A percentile compares a stretch with the other conserved stretches of the same genome.
Conservation (phyloP, 1,140 invertebrate species). For the Temnothorax nylanderi region DNA sequence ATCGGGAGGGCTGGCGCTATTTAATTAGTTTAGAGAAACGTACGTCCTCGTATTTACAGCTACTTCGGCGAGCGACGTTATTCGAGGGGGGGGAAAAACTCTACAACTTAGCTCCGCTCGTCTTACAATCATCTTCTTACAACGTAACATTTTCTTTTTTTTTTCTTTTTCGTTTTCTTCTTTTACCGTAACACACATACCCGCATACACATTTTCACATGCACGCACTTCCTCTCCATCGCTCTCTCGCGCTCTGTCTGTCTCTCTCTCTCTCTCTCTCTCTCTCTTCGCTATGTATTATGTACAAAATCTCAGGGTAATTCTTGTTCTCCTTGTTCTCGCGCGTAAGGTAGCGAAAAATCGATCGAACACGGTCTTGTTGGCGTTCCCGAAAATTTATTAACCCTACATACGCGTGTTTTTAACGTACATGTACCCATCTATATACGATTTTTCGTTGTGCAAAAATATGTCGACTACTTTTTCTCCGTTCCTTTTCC, state of each 20-base stretch:
- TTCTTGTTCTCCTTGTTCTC: slow-evolving; percentile 40
- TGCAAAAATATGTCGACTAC: slow-evolving; percentile 81
- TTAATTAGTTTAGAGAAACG: slow-evolving; percentile 41
- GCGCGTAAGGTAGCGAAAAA: slow-evolving; percentile 70
- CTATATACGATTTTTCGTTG: slow-evolving; percentile 60
- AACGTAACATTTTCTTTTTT: slow-evolving; percentile 53
- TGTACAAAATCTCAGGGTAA: slow-evolving; percentile 49
- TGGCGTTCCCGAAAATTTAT: slow-evolving; percentile 76
- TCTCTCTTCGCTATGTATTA: slow-evolving; percentile 73
- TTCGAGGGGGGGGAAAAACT: neutral
- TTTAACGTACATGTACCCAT: slow-evolving; percentile 70
- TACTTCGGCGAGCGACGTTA: slow-evolving; percentile 57
- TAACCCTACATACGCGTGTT: slow-evolving; percentile 77
- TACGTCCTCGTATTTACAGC: slow-evolving; percentile 51
- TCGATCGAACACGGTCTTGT: slow-evolving; percentile 73
- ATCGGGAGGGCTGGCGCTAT: neutral
- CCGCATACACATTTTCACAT: slow-evolving; percentile 12
- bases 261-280: slow-evolving; percentile 42
- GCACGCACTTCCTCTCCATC: slow-evolving; percentile 31
- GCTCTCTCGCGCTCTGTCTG: too few species aligned
- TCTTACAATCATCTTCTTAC: slow-evolving; percentile 51
- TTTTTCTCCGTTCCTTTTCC: slow-evolving; percentile 33
- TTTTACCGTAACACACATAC: slow-evolving; percentile 46
- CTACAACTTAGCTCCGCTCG: slow-evolving; percentile 57
- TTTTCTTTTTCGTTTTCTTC: slow-evolving; percentile 20